Evolutionary conservation across 2,888 invertebrate species (phyloP).

Genomic region (Netelia virgata): DNA sequence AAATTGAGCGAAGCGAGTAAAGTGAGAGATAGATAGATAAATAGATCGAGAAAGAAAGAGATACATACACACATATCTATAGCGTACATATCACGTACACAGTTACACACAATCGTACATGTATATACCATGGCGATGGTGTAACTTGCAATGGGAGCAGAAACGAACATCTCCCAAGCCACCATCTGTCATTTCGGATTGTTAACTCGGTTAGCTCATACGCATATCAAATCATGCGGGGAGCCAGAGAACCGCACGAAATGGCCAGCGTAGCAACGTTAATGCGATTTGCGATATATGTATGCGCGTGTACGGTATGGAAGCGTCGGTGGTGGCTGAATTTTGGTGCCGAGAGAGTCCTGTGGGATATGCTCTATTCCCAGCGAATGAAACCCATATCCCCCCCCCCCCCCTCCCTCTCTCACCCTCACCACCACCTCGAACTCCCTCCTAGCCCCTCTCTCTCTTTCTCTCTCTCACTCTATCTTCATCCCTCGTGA

Average conservation of each 20-base stretch:
- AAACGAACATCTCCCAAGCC: constrained; percentile 74
- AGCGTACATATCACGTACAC: neutral
- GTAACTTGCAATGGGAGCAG: constrained; percentile 34
- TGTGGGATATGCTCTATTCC: constrained; percentile 78
- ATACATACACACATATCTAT: no score
- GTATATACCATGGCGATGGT: neutral
- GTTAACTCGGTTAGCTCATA: constrained; percentile 82
- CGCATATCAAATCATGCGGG: constrained; percentile 83
- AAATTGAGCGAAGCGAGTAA: constrained; percentile 4
- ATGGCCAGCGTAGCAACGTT: constrained; percentile 77
- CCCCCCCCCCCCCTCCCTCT: no score
- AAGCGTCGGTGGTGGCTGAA: constrained; percentile 63
- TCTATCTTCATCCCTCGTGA: constrained; percentile 73
- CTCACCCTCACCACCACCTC: no score
- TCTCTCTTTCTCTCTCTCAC: constrained; percentile 41
- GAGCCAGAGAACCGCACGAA: constrained; percentile 75
- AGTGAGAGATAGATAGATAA: constrained; percentile 6
- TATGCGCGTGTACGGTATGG: constrained; percentile 45
- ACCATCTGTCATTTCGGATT: constrained; percentile 84
- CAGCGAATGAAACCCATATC: constrained; percentile 40
- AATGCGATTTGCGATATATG: constrained; percentile 84
- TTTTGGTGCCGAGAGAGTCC: constrained; percentile 76
- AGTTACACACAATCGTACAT: neutral
- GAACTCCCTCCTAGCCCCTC: constrained; percentile 12
- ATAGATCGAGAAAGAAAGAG: constrained; percentile 4